Base-by-base conservation (phyloP, 2,113 vertebrate genomes). In the Ceratotherium simum region DNA sequence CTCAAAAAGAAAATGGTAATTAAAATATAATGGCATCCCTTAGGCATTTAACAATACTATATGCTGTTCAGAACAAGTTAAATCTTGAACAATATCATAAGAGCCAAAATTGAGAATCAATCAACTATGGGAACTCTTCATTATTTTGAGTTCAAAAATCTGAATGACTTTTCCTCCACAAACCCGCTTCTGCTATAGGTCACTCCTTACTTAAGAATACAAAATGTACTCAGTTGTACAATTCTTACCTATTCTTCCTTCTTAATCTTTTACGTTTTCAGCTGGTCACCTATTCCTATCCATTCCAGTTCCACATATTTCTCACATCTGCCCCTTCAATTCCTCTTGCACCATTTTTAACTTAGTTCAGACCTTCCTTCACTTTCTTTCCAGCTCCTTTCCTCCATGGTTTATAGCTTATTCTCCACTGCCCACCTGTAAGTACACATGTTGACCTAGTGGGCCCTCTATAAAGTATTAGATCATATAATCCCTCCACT, bases 331-430 rank as follows among this genome's bases (percentile, higher is more conserved):
- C 51, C 6, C 20, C 36, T 8, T 69, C 3, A 6, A 14, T 42
- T 60, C 20, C 10, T 85, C 2, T 11, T 85, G 20, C 18, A 2
- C 39, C 5, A 18, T n/a, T 27, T 8, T 14, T 78, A 23, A 60
- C 36, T 62, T 7, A 87, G 8, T 20, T 90, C 33, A 27, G 46
- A 51, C 18, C 7, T 67, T 33, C 36, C 16, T 85, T 31, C 18
- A 9, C 10, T 39, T 69, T 67, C 16, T 79, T 58, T 42, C 29
- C 16, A 62, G 62, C 14, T 58, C 67, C n/a, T 80, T n/a, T 51
- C 7, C 1, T 56, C 36, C 2, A 0, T 10, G 8, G 2, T 65
- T 42, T 13, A 54, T 1, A 48, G 6, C 0, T 39, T 42, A 8
- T 60, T n/a, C 33, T 76, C 31, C 54, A 21, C 18, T 82, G 36